Evolutionary conservation across 2,888 invertebrate genomes (phyloP).

Genomic region (Sympetrum striolatum): DNA sequence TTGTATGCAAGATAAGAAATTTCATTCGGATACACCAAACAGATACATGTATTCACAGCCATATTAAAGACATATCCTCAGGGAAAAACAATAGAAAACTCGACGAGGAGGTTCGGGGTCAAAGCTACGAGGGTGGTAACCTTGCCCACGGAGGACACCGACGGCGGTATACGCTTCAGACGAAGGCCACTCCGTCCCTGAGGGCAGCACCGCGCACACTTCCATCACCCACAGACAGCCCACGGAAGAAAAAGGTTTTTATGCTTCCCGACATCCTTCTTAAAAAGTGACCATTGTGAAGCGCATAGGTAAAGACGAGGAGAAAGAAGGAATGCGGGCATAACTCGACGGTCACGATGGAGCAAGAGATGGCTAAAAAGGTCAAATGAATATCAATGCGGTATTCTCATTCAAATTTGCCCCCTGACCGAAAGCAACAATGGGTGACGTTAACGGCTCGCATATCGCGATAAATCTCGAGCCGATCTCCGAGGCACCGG

Average conservation of each 20-base stretch:
- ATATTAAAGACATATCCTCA: too few species aligned
- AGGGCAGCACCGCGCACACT: not conserved
- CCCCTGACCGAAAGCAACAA: constrained; percentile 40
- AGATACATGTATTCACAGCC: too few species aligned
- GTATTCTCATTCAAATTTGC: constrained; percentile 44
- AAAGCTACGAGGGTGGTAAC: too few species aligned
- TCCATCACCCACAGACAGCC: not conserved
- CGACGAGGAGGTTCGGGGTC: too few species aligned
- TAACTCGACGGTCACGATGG: constrained; percentile 30
- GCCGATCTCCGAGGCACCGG: not conserved
- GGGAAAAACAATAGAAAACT: too few species aligned
- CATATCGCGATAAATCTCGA: constrained; percentile 31
- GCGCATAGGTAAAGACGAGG: not conserved
- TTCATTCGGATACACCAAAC: too few species aligned
- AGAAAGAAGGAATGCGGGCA: not conserved
- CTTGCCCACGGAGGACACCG: too few species aligned
- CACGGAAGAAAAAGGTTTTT: not conserved
- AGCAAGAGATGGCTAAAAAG: constrained; percentile 19
- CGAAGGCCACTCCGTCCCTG: not conserved
- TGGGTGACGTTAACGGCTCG: constrained; percentile 37
- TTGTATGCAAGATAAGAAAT: too few species aligned
- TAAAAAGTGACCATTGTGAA: not conserved
- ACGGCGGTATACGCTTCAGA: not conserved
- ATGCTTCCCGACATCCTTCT: not conserved
- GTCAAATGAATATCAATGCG: constrained; percentile 44